Conservation (phyloP, 2,113 vertebrate species). For the Oriolus oriolus region DNA sequence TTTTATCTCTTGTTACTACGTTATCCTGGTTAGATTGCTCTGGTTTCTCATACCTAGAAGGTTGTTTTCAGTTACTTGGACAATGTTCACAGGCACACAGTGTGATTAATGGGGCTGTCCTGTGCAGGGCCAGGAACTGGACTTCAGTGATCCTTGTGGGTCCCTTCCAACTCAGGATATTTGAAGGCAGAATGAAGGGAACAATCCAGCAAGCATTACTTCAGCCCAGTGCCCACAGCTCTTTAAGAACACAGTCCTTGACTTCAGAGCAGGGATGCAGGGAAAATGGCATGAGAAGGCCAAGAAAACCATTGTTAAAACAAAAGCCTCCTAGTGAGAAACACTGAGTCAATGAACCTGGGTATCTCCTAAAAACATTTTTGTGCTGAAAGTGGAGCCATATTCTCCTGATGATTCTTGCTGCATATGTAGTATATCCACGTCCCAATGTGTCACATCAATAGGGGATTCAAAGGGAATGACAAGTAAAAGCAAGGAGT, state of each 20-base stretch:
- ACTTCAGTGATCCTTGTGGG: not conserved
- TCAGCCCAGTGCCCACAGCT: not conserved
- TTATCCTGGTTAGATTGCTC: not conserved
- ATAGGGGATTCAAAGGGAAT: constrained; percentile 1
- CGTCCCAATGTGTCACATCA: not conserved
- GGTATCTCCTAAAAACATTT: not conserved
- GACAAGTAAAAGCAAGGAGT: constrained; percentile 10
- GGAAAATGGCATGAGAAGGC: not conserved
- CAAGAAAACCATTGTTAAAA: not conserved
- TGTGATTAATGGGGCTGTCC: not conserved
- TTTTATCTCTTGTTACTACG: not conserved
- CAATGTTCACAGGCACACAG: not conserved
- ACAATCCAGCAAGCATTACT: not conserved
- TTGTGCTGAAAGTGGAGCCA: not conserved
- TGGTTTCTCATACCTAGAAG: not conserved
- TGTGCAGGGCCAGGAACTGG: not conserved
- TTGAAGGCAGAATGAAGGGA: not conserved
- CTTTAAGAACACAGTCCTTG: not conserved
- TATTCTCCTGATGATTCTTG: not conserved
- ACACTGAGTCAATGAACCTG: not conserved
- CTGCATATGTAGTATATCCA: constrained; percentile 3
- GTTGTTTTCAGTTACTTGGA: not conserved
- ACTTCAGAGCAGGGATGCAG: not conserved
- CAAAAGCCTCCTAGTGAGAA: not conserved
- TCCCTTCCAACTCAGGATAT: not conserved